Evolutionary conservation across 2,113 vertebrate genomes (phyloP).

Genomic region (Sclerurus mexicanus): DNA sequence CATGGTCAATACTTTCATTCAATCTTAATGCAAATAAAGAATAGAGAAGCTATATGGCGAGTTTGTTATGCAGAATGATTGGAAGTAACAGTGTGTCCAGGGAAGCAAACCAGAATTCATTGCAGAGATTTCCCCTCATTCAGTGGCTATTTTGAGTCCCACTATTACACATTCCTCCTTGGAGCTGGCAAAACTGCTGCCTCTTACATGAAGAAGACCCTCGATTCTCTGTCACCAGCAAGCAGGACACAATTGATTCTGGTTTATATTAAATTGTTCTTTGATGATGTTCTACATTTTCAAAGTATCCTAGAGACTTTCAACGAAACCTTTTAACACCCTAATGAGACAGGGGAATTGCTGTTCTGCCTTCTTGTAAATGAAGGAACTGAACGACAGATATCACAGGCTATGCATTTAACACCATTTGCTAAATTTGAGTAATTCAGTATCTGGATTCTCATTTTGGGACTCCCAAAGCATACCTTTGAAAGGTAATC

Average conservation of each 20-base stretch:
- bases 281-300: slow-evolving; percentile 44
- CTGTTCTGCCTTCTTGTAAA: slow-evolving; percentile 36
- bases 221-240: not conserved
- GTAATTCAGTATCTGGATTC: slow-evolving; percentile 36
- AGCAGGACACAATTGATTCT: not conserved
- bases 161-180: not conserved
- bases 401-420: slow-evolving; percentile 12
- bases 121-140: not conserved
- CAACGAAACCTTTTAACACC: slow-evolving; percentile 48
- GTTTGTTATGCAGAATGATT: not conserved
- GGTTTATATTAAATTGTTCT: slow-evolving; percentile 1
- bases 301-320: slow-evolving; percentile 34
- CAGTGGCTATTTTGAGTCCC: not conserved
- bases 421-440: slow-evolving; percentile 39
- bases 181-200: not conserved
- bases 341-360: slow-evolving; percentile 53
- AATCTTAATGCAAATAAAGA: not conserved
- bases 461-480: slow-evolving; percentile 55
- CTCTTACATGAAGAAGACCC: not conserved
- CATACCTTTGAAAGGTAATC: slow-evolving; percentile 39
- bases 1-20: not conserved
- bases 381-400: slow-evolving; percentile 18
- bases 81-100: rapidly evolving
- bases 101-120: not conserved
- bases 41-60: not conserved